Evolutionary conservation across 2,113 vertebrate genomes (phyloP).

Genomic region (Trochalopteron elliotii): DNA sequence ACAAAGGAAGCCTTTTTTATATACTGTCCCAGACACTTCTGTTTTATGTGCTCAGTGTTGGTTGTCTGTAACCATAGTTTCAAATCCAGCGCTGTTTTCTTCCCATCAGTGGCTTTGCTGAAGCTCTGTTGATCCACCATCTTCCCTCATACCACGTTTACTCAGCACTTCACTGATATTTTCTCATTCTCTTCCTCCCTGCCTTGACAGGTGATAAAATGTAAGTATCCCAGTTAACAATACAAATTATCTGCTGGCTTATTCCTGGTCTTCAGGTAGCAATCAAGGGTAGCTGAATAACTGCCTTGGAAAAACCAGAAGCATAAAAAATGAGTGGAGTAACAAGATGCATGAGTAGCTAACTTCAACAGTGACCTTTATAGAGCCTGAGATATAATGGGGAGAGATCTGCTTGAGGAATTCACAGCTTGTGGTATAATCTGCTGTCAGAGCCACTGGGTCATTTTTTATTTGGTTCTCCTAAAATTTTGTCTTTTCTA

Average conservation of each 20-base stretch:
- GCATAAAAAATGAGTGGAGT: neutral
- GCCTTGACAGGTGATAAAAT: neutral
- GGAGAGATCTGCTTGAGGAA: neutral
- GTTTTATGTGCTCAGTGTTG: neutral
- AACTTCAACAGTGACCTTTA: neutral
- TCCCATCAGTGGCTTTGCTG: neutral
- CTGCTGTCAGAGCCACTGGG: neutral
- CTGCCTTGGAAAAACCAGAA: neutral
- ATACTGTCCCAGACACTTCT: neutral
- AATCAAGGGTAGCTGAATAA: neutral
- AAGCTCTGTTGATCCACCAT: neutral
- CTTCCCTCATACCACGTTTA: neutral
- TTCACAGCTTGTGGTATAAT: neutral
- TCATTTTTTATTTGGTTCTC: neutral
- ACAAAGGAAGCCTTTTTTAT: neutral
- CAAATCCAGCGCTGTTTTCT: neutral
- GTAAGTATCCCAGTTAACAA: neutral
- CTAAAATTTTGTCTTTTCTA: neutral
- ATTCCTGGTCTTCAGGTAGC: neutral
- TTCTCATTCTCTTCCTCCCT: neutral
- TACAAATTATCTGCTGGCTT: neutral
- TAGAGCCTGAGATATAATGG: neutral
- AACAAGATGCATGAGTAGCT: neutral
- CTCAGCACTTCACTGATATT: neutral
- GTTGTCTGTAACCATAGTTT: neutral